A percentile compares a stretch with the other conserved stretches of the same genome.
phyloP scores from a whole-genome alignment of 2,888 invertebrate species.

The Netelia melanura region DNA sequence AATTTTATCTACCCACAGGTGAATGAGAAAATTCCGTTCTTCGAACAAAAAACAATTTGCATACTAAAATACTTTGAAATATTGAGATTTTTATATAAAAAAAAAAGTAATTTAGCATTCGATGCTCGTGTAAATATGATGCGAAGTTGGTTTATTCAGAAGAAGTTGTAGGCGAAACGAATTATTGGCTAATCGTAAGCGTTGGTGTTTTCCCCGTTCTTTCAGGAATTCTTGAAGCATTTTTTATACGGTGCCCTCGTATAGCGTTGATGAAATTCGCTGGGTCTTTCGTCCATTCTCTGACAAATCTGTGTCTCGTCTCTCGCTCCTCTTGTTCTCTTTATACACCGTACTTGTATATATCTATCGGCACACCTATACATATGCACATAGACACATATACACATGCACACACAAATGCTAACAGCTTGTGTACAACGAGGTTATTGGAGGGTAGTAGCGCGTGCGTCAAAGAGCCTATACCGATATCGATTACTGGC shows the following conservation, averaged over 20 bases:
- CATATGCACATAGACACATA: neutral
- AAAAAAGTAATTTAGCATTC: neutral
- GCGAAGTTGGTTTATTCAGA: neutral
- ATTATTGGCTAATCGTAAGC: neutral
- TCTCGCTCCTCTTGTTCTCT: constrained; percentile 61
- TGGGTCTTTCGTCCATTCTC: constrained; percentile 15
- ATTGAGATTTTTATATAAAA: neutral
- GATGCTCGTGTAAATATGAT: neutral
- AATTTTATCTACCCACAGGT: neutral
- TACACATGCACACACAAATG: neutral
- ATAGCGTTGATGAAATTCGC: constrained; percentile 34
- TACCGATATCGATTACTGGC: constrained; percentile 56
- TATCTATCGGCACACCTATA: neutral
- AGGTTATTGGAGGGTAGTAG: constrained; percentile 49
- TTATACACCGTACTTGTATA: neutral
- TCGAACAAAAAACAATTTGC: neutral
- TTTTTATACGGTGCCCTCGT: constrained; percentile 3
- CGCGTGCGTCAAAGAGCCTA: constrained; percentile 59
- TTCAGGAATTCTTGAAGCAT: constrained; percentile 22
- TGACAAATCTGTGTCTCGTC: constrained; percentile 27
- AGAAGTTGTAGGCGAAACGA: neutral
- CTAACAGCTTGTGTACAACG: constrained; percentile 13
- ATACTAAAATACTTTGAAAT: neutral
- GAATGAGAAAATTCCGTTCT: neutral
- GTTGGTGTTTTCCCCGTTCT: constrained; percentile 2